These are phyloP conservation scores for Odontothrips loti DNA, from an alignment of 2,888 invertebrate species.

Conservation along the genomic window DNA sequence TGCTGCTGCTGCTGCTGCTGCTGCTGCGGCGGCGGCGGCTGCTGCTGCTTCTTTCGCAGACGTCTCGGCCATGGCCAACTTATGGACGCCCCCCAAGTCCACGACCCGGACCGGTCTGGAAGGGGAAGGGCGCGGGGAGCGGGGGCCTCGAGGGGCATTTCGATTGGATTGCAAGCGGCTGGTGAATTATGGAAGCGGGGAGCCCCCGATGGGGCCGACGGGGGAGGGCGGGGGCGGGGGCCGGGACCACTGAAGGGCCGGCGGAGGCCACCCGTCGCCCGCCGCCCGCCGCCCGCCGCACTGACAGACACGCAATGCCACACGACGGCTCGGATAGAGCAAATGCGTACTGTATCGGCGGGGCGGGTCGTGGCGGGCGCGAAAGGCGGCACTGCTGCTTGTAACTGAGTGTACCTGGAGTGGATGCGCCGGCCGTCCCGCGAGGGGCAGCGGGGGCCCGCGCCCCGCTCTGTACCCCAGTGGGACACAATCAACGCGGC, in stretches of 20 bases:
- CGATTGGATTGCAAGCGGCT: constrained; percentile 8
- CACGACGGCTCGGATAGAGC: neutral
- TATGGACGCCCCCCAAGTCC: too few relatives aligned
- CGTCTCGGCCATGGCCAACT: too few relatives aligned
- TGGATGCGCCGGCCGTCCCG: neutral
- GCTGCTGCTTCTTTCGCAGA: too few relatives aligned
- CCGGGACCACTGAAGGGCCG: neutral
- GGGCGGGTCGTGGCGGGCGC: neutral
- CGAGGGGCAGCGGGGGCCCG: neutral
- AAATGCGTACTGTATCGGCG: neutral
- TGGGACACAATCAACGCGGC: constrained; percentile 11
- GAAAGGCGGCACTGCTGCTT: neutral
- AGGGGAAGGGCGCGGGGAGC: neutral
- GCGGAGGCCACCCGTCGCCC: neutral
- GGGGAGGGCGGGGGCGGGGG: neutral
- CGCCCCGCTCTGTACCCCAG: neutral
- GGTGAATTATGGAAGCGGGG: constrained; percentile 12
- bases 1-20: too few relatives aligned
- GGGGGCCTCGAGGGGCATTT: neutral
- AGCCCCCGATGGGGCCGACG: neutral
- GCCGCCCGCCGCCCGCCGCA: neutral
- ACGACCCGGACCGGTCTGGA: neutral
- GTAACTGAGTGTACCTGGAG: neutral
- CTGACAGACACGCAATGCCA: neutral
- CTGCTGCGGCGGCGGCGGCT: too few relatives aligned